These are phyloP conservation scores for Benitochromis conjunctus DNA, from an alignment of 2,113 vertebrate species.

Conservation along the genomic window DNA sequence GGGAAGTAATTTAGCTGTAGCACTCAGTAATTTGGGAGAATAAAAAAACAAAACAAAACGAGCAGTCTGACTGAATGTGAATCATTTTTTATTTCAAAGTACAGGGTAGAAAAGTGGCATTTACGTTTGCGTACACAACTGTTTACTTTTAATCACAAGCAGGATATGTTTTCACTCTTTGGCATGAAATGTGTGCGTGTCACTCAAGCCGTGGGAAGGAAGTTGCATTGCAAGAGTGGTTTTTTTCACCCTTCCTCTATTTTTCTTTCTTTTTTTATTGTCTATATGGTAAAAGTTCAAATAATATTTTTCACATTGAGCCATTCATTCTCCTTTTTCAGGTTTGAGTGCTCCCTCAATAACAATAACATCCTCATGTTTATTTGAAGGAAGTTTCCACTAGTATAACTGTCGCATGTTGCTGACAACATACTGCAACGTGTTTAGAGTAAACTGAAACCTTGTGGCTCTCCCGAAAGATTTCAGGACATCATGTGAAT, in stretches of 20 bases:
- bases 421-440: not conserved
- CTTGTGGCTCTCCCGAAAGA: not conserved
- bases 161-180: not conserved
- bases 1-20: fast-evolving
- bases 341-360: fast-evolving
- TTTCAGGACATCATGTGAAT: not conserved
- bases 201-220: not conserved
- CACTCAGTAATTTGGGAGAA: not conserved
- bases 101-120: not conserved
- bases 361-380: not conserved
- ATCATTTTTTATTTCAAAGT: not conserved
- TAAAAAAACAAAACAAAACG: not conserved
- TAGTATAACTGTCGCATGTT: fast-evolving
- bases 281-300: not conserved
- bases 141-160: not conserved
- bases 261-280: not conserved
- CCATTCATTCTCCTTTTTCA: fast-evolving
- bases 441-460: not conserved
- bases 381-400: not conserved
- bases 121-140: not conserved
- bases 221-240: not conserved
- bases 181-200: not conserved
- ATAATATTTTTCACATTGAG: not conserved
- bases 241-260: not conserved
- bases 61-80: fast-evolving